Evolutionary conservation across 2,113 vertebrate genomes (phyloP), one percentile per base, ranked within the genome.

Genomic region (Malurus elegans): DNA sequence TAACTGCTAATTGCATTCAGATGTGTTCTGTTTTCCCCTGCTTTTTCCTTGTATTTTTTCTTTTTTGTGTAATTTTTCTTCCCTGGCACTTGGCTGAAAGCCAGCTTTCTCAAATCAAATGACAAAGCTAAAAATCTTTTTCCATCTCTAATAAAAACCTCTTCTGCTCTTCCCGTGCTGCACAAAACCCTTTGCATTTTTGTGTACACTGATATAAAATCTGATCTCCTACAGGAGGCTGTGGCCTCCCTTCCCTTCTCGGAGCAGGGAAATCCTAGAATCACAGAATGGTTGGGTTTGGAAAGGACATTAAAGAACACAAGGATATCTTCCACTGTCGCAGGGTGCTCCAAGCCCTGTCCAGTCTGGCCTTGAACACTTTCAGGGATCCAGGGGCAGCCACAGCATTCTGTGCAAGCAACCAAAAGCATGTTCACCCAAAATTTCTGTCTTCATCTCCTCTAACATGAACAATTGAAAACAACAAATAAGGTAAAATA

Each of bases 331-430:
- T 1, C 62, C 40, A 61, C 14, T 2, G 0, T 4, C n/a, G 62
- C 54, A 75, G 40, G 13, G 0, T 60, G 29, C n/a, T 54, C 61
- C 69, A 60, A 53, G 24, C 38, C 10, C 23, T 0, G 0, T 29
- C 78, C n/a, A 60, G 0, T 47, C 40, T 40, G 47, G 38, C 40
- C 54, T 47, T 34, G 70, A 29, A 8, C 61, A 34, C 14, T 67
- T 0, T 53, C n/a, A 61, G 45, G 32, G 29, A 26, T 82, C 28
- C 78, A 67, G 62, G 24, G 31, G 1, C 20, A 61, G 17, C 47
- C 47, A 47, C n/a, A 48, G 54, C 54, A 76, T 38, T 21, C 7
- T 29, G 21, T 4, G 4, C 29, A 65, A 72, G 48, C 3, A 67
- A 32, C n/a, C 21, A 70, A 60, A 71, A 14, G 6, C 24, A 81